Conservation (phyloP, 1,140 invertebrate genomes). For the Elysia chlorotica region DNA sequence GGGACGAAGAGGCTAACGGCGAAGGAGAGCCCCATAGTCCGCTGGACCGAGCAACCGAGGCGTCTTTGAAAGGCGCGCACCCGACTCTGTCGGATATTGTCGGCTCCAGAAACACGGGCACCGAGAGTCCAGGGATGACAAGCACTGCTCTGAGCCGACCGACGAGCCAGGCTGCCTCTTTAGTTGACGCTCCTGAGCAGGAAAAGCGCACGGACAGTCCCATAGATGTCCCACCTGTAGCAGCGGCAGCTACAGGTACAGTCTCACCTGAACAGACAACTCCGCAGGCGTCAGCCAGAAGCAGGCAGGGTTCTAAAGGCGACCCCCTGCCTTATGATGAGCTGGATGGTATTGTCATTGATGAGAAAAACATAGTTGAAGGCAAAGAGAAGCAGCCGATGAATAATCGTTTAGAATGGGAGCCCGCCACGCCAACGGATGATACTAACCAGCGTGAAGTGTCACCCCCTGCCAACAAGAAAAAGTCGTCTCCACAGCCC, state of each 20-base stretch:
- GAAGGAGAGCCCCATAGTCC: neutral
- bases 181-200: neutral
- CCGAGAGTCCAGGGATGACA: neutral
- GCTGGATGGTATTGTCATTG: no score
- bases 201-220: neutral
- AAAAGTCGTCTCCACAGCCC: neutral
- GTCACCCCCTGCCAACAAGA: neutral
- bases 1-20: neutral
- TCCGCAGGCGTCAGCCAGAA: neutral
- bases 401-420: neutral
- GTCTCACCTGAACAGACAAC: neutral
- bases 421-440: neutral
- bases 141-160: neutral
- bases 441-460: neutral
- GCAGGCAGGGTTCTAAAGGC: neutral
- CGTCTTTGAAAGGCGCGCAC: neutral
- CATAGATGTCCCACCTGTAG: neutral
- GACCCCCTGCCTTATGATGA: neutral
- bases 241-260: neutral
- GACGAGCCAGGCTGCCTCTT: neutral
- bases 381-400: neutral
- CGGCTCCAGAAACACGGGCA: neutral
- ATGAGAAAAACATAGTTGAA: neutral
- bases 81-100: neutral
- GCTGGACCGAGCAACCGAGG: neutral